Evolutionary conservation across 2,113 vertebrate genomes (phyloP), one percentile per base, ranked within the genome.

Genomic region (Sebastes schlegelii): DNA sequence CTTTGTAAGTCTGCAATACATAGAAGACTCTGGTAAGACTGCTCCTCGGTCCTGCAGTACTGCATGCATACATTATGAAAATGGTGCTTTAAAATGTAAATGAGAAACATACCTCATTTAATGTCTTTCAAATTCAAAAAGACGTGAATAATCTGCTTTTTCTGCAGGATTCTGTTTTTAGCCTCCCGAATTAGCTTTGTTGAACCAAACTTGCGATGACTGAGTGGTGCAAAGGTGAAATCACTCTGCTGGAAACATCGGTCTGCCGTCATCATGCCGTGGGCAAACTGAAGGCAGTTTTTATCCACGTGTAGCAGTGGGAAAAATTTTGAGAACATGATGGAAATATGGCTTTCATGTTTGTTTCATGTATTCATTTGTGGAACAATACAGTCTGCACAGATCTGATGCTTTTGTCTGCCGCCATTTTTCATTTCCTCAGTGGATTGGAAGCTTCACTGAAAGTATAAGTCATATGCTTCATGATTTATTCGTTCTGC

Each of bases 11-110:
- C 26, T 55, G 64, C 46, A 69, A 23, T 48, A 64, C 14, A 52
- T 43, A 58, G 4, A 79, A 70, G 16, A 17, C 21, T 19, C 8
- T 12, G 1, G 1, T 1, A 42, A 6, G 43, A 70, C 66, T 45
- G 61, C 12, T 64, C 55, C 19, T 43, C 26, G 26, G 55, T 65
- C 77, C 62, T 26, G 66, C 8, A 48, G 57, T 65, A 46, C 34
- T 14, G 43, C 68, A 52, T 72, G 66, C 65, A 79, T 74, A 78
- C 48, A 73, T 85, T 82, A 74, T 63, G 16, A 77, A 67, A 58
- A 45, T 3, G 2, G 7, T 14, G n/a, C 67, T 70, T 73, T 81
- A 68, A 88, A 48, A 90, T 87, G 77, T 46, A 76, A 89, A 88
- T 88, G 52, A 86, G 60, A 77, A 57, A 23, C 42, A 74, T 17